Evolutionary conservation across 2,888 invertebrate genomes (phyloP).

Genomic region (Norana najaformis): DNA sequence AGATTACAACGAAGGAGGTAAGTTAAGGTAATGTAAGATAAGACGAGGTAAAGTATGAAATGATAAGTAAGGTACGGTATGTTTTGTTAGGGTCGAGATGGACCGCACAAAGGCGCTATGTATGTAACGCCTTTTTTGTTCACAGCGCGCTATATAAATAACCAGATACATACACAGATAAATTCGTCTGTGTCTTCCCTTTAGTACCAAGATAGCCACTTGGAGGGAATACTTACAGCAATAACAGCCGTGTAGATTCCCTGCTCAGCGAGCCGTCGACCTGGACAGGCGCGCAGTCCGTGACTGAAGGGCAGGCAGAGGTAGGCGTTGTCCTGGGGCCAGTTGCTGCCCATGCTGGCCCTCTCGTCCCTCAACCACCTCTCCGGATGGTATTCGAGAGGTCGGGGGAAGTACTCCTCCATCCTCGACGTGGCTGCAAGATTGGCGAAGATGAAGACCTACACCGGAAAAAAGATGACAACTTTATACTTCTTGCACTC

Average conservation of each 20-base stretch:
- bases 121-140: no score
- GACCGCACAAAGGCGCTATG: no score
- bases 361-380: conserved; percentile 41
- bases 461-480: not conserved
- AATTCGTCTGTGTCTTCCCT: not conserved
- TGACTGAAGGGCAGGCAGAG: conserved; percentile 40
- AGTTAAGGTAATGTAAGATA: no score
- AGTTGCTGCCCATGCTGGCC: conserved; percentile 28
- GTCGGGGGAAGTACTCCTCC: conserved; percentile 43
- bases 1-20: no score
- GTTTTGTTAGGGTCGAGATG: no score
- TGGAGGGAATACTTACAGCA: conserved; percentile 31
- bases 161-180: not conserved
- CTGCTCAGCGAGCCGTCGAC: conserved; percentile 41
- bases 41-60: no score
- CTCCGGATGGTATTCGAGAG: conserved; percentile 39
- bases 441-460: conserved; percentile 43
- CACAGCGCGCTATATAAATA: no score
- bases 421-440: conserved; percentile 40
- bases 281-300: conserved; percentile 40
- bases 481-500: no score
- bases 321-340: conserved; percentile 34
- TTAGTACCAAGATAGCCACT: not conserved
- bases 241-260: conserved; percentile 39
- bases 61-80: no score